Evolutionary conservation across 1,140 invertebrate species (phyloP), one percentile per base, ranked within the genome.

Genomic region (Drosophila paulistorum): DNA sequence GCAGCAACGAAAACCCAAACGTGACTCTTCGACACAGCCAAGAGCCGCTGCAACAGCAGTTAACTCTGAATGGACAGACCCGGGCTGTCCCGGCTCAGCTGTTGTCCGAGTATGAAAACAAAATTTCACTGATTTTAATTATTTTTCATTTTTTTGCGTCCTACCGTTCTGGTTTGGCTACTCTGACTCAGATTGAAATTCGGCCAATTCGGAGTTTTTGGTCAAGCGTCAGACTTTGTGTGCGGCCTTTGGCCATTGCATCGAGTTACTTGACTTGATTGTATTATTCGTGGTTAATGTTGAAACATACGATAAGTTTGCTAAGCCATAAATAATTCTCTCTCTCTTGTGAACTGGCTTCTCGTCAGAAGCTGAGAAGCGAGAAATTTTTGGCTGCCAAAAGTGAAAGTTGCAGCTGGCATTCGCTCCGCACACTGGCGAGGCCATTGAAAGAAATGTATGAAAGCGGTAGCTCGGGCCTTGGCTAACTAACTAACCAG

Each of bases 121-220:
- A 89, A 89, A 84, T 87, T 87, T 89, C 84, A 89, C 84, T 89
- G 77, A 89, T 89, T 89, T 89, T 79, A 74, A 79, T 87, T 87
- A 77, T 89, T 80, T 71, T 39, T 61, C 68, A 74, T 86, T 80
- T 68, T 77, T 37, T 37, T 37, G 68, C 70, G 66, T 69, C 69
- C 77, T 77, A 72, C 83, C 76, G 68, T 86, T 86, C 83, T 86
- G 76, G 79, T 79, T 79, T 87, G 62, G 72, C 79, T 79, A 42
- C 82, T 79, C 55, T 65, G 63, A 58, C 17, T 51, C 45, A 23
- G 3, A 23, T 51, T 51, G 17, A 51, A 20, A 51, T 51, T 23
- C 20, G 45, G 45, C 7, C 45, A 51, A 48, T 48, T 48, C 17
- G 9, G 20, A 51, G 66, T 51, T 26, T 26, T 26, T 26, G 23